Base-by-base conservation (phyloP, 2,888 invertebrate genomes). In the Cephus nigrinus region DNA sequence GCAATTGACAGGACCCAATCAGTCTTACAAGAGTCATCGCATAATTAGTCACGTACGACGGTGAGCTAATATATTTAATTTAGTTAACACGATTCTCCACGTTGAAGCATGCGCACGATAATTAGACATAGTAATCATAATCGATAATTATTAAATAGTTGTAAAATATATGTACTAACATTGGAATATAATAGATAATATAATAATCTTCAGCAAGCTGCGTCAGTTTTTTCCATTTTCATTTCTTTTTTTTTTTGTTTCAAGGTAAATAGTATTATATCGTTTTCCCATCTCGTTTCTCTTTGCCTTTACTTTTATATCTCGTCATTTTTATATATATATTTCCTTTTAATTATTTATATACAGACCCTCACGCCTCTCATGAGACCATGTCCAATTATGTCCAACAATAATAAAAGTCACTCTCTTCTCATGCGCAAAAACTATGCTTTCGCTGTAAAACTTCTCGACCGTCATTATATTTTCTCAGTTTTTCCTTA, bases 261-360 rank as follows among this genome's bases (percentile, higher is more conserved):
- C 31, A 12, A 71, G 30, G 33, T 75, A 69, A 32, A 33, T 68
- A 69, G 55, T 31, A 32, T 55, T 32, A 5, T 75, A 73, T 73
- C 5, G 1, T 55, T 55, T 15, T 55, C 23, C 55, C 5, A 55
- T 23, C 55, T 55, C 5, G 23, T 23, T 55, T 55, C 55, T 55
- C 23, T 23, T 55, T 55, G 55, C 23, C 15, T 36, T 69, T 69
- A 71, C 35, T 30, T 69, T 23, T 69, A 73, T 73, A 73, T 69
- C 69, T 75, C 35, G 23, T 55, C 55, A 73, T 75, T 80, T 55
- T 76, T 72, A 40, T 75, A 73, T 75, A 77, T 73, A 34, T 77
- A 75, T 55, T 75, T 77, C 76, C 79, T 82, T 76, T 79, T 80
- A 80, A 80, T 79, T 82, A 80, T 82, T 80, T 82, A 82, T 81